Conservation (phyloP, 2,797 vertebrate species). For the Falco peregrinus region DNA sequence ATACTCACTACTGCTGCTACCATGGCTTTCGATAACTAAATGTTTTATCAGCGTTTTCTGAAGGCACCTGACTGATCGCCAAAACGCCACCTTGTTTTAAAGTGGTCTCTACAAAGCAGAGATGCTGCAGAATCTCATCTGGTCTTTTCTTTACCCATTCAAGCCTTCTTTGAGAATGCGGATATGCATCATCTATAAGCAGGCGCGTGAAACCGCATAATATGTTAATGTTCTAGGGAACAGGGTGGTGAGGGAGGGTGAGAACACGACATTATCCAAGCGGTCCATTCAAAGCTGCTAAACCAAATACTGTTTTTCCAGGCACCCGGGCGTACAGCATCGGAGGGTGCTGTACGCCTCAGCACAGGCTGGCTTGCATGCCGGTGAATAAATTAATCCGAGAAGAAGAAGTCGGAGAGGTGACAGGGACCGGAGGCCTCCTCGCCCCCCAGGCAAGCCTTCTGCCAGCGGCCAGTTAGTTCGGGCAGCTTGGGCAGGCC, state of each 20-base stretch:
- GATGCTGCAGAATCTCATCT: background rate
- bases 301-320: background rate
- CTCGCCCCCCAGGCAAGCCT: background rate
- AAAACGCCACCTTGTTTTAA: background rate
- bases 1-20: background rate
- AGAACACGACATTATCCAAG: background rate
- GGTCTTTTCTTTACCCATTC: background rate
- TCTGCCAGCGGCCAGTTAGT: slow-evolving; percentile 17
- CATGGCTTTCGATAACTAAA: background rate
- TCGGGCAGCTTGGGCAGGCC: background rate
- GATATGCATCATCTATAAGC: background rate
- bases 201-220: background rate
- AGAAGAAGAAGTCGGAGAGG: background rate
- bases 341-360: slow-evolving; percentile 53
- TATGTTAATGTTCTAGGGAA: background rate
- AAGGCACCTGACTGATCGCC: background rate
- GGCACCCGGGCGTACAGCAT: background rate
- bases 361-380: background rate
- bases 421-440: background rate
- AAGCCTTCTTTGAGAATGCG: background rate
- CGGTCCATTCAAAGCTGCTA: background rate
- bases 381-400: background rate
- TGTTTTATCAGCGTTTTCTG: background rate
- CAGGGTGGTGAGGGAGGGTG: background rate
- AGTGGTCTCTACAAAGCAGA: background rate